Evolutionary conservation across 35 echinoderm and acorn worm species (phyloP).

Genomic region (Heliocidaris erythrogramma): DNA sequence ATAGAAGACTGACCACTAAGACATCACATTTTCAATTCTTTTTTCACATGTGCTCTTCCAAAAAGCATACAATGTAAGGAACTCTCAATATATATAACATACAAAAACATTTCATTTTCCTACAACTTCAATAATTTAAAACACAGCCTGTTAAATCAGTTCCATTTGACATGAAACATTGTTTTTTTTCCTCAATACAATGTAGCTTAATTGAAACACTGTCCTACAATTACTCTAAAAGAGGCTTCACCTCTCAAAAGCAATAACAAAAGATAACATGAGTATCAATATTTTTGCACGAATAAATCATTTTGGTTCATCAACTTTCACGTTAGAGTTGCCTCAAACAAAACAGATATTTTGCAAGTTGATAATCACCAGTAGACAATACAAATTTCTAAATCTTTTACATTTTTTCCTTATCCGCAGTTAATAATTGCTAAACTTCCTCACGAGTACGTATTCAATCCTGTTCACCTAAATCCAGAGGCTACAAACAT

Average conservation of each 20-base stretch:
- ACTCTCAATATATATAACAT: not conserved
- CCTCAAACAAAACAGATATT: not conserved
- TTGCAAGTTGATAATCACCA: not conserved
- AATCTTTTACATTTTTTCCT: not conserved
- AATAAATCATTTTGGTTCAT: not conserved
- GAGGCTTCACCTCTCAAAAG: not conserved
- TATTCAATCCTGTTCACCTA: too few relatives aligned
- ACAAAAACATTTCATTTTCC: not conserved
- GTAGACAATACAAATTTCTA: not conserved
- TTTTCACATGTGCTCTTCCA: not conserved
- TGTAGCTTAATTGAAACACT: not conserved
- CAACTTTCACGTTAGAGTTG: not conserved
- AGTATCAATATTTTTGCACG: not conserved
- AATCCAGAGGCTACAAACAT: too few relatives aligned
- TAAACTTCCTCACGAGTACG: not conserved
- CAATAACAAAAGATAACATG: not conserved
- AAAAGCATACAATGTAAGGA: not conserved
- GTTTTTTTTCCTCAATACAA: not conserved
- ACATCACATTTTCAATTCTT: not conserved
- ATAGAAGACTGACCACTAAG: not conserved
- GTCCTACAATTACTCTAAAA: not conserved
- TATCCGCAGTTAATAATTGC: not conserved
- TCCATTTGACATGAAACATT: not conserved
- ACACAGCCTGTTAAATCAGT: not conserved
- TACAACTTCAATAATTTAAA: conserved; percentile 22